Conservation (phyloP, 2,888 invertebrate genomes). For the Nomada flava region DNA sequence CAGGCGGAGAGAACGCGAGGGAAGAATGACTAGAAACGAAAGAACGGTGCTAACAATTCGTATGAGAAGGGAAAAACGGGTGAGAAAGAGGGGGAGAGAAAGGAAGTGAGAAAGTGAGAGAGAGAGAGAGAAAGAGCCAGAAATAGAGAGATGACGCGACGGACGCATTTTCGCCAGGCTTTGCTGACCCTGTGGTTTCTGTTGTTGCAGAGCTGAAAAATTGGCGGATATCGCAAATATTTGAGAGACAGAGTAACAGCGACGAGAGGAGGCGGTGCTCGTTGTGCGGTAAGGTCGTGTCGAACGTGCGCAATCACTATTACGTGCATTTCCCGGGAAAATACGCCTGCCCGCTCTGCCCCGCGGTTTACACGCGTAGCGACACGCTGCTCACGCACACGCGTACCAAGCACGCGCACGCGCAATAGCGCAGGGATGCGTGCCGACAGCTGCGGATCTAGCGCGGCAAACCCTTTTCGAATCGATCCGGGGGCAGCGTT, state of each 20-base stretch:
- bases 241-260: conserved; percentile 86
- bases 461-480: conserved; percentile 16
- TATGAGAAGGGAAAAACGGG: background rate
- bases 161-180: conserved; percentile 66
- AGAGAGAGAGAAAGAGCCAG: conserved; percentile 32
- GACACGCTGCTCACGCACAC: conserved; percentile 86
- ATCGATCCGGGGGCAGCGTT: conserved; percentile 30
- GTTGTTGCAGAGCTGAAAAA: conserved; percentile 86
- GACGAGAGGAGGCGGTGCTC: conserved; percentile 87
- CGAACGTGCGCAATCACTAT: conserved; percentile 87
- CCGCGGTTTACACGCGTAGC: conserved; percentile 87
- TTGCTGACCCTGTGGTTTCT: conserved; percentile 81
- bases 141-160: conserved; percentile 67
- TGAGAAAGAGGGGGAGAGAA: background rate
- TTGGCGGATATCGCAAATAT: conserved; percentile 86
- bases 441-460: conserved; percentile 54
- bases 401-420: conserved; percentile 85
- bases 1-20: background rate
- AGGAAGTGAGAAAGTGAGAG: conserved; percentile 24
- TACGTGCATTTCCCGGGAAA: conserved; percentile 87
- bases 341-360: conserved; percentile 86
- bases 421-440: conserved; percentile 70
- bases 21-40: no score
- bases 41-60: no score
- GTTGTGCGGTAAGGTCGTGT: conserved; percentile 87